Evolutionary conservation across 2,888 invertebrate genomes (phyloP), one percentile per base, ranked within the genome.

Genomic region (Empis livida): DNA sequence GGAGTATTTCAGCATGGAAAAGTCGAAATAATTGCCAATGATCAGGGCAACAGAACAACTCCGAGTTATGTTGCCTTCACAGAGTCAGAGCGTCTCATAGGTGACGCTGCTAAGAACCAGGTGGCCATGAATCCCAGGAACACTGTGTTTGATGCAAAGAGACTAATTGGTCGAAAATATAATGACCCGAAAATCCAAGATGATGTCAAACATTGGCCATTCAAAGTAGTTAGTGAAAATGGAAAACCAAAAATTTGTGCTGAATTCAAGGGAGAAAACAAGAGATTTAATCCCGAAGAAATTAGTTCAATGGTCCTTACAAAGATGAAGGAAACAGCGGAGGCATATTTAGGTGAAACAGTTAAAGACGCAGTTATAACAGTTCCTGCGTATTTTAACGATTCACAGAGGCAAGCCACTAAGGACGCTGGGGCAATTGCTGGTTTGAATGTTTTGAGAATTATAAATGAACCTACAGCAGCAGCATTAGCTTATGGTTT

Each of bases 151-250:
- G 96, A 97, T 79, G 94, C 92, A 58, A 86, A 96, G 72, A 85
- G 94, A 67, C 76, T 96, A 63, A 93, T 96, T 71, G 95, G 95
- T 50, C 84, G 94, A 60, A 84, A 85, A 59, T 95, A 84, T 68
- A 84, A 84, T 55, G 93, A 94, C 71, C 73, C 77, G 45, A 83
- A 87, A 6, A 90, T 99, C 43, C 95, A 99, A 73, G 80, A 79
- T 50, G 93, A 95, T 66, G 84, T 93, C 80, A 91, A 93, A 72
- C 87, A 87, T 70, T 94, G 92, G 85, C 94, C 94, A 35, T 95
- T 95, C 64, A 88, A 85, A 65, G 91, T 93, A 1, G 68, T 85
- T 63, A 84, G 78, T 64, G 85, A 85, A 64, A 79, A 77, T 49
- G 82, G 84, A 42, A 89, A 85, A 70, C 88, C 87, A 49, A 86